Conservation (phyloP, 2,113 vertebrate species). For the Athene noctua region DNA sequence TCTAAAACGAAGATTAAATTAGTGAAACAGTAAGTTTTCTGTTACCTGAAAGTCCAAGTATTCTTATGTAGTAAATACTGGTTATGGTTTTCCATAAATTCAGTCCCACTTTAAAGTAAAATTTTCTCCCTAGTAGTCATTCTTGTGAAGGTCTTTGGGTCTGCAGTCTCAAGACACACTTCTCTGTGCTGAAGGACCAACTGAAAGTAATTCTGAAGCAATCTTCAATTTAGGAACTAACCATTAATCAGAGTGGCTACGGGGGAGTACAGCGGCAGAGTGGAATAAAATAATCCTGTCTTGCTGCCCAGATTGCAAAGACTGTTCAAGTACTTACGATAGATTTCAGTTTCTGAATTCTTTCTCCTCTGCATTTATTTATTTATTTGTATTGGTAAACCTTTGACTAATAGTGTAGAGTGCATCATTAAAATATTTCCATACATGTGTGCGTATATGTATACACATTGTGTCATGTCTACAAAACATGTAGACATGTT, state of each 20-base stretch:
- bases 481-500: not conserved
- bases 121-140: not conserved
- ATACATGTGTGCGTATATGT: rapidly evolving
- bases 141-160: not conserved
- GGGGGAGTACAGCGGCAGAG: not conserved
- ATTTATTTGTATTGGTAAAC: not conserved
- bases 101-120: not conserved
- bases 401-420: not conserved
- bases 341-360: not conserved
- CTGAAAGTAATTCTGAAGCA: not conserved
- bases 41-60: not conserved
- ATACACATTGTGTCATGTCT: not conserved
- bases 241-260: not conserved
- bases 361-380: not conserved
- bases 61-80: not conserved
- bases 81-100: not conserved
- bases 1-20: not conserved
- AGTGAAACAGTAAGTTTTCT: not conserved
- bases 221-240: not conserved
- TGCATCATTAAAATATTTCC: not conserved
- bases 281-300: not conserved
- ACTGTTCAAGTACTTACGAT: not conserved
- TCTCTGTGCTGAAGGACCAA: not conserved
- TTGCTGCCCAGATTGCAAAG: not conserved
- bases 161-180: not conserved